Evolutionary conservation across 2,113 vertebrate genomes (phyloP).

Genomic region (Calidris pygmaea): DNA sequence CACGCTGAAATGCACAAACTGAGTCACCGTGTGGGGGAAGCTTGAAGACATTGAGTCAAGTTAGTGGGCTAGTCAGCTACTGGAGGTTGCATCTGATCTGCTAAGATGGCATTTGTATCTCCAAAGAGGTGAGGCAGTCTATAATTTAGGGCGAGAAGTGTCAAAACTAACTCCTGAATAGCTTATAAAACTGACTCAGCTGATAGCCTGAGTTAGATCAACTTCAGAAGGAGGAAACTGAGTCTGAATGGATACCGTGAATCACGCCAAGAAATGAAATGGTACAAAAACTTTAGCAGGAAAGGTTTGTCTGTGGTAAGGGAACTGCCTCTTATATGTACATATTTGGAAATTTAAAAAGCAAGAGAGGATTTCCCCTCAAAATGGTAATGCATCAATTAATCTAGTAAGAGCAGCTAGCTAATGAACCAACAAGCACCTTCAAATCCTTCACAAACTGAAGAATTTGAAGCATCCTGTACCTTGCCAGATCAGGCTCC

Average conservation of each 20-base stretch:
- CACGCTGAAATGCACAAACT: background rate
- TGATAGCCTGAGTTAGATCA: background rate
- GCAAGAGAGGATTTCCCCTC: background rate
- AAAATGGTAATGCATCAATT: background rate
- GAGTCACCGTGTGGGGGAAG: constrained; percentile 12
- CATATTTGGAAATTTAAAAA: background rate
- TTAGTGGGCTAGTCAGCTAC: background rate
- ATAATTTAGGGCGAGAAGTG: background rate
- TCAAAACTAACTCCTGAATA: background rate
- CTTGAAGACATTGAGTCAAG: background rate
- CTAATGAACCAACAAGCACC: background rate
- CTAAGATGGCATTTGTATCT: background rate
- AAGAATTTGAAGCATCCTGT: background rate
- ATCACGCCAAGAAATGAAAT: background rate
- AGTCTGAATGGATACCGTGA: background rate
- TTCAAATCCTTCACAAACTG: background rate
- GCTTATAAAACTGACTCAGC: background rate
- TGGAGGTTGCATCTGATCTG: constrained; percentile 9
- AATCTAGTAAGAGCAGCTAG: background rate
- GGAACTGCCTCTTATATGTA: background rate
- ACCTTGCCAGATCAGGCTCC: background rate
- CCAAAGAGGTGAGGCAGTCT: background rate
- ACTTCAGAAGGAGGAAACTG: background rate
- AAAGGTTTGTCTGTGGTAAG: background rate
- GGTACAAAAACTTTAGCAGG: background rate